Base-by-base conservation (phyloP, 2,113 vertebrate species). In the Rhinolophus sinicus region DNA sequence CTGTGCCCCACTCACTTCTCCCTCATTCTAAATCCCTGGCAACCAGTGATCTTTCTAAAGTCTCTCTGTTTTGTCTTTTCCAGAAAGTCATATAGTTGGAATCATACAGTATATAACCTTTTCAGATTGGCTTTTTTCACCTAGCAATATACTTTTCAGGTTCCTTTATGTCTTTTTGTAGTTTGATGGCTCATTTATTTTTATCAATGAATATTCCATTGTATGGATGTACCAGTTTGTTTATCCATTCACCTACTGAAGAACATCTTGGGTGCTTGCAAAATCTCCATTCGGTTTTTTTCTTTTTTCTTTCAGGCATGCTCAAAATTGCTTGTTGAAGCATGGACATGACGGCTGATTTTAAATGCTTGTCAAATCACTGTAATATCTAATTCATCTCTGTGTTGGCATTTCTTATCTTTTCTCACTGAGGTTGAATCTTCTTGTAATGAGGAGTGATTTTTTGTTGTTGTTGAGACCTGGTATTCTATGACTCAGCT, bases 341-440 rank as follows among this genome's bases (percentile, higher is more conserved):
- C 16, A 56, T n/a, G 72, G 85, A n/a, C 65, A 67, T 65, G 50
- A 52, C n/a, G 38, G 76, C 26, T 90, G 35, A 81, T 83, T 78
- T 88, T 84, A 96, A 93, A 80, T 81, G 28, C 56, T 67, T 67
- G 38, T 56, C 28, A 88, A 60, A 88, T 35, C 40, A 82, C 26
- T 88, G 0, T 64, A 56, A 50, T 78, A 92, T 38, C 50, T 80
- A 47, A 35, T 33, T 24, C 30, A 88, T 60, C 24, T 54, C 75
- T 47, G 30, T 93, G 13, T 6, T 92, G 76, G 44, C 18, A 8
- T 87, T 35, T 76, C 54, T 40, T 93, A 1, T 81, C 40, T 88
- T 93, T 86, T 76, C 87, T 89, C 67, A 85, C 21, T 67, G 54
- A 87, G 44, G 30, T 44, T 87, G 88, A 81, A 75, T 58, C 54